These are phyloP conservation scores for Xenus cinereus DNA, from an alignment of 2,113 vertebrate genomes.

Conservation along the genomic window DNA sequence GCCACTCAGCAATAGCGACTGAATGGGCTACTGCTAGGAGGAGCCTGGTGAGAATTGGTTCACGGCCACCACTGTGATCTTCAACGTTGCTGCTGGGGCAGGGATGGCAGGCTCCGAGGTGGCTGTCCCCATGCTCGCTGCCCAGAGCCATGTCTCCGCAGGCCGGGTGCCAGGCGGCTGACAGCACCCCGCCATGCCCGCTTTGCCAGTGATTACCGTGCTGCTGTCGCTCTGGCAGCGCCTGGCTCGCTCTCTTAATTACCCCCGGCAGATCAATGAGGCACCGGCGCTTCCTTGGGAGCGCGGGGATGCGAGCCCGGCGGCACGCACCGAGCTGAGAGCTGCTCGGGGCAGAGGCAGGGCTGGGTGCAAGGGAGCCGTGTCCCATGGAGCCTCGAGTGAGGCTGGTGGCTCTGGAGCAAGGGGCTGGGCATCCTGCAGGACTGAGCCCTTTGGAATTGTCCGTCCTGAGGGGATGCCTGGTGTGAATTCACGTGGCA, in stretches of 20 bases:
- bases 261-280: not conserved
- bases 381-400: accelerated
- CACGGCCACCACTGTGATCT: accelerated
- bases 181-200: not conserved
- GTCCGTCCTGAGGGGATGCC: not conserved
- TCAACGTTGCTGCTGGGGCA: accelerated
- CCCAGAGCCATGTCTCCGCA: not conserved
- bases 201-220: not conserved
- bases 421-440: not conserved
- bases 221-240: not conserved
- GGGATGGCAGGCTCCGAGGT: not conserved
- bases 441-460: not conserved
- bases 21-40: accelerated
- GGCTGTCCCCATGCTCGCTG: not conserved
- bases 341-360: not conserved
- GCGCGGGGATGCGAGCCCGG: not conserved
- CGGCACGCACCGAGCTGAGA: accelerated
- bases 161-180: slow-evolving; percentile 18
- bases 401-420: not conserved
- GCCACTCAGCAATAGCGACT: accelerated
- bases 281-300: not conserved
- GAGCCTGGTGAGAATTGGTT: accelerated
- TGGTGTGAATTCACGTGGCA: accelerated
- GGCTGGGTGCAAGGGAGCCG: not conserved
- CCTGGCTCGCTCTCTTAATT: not conserved